Evolutionary conservation across 2,888 invertebrate genomes (phyloP).

Genomic region (Anodontia alba): DNA sequence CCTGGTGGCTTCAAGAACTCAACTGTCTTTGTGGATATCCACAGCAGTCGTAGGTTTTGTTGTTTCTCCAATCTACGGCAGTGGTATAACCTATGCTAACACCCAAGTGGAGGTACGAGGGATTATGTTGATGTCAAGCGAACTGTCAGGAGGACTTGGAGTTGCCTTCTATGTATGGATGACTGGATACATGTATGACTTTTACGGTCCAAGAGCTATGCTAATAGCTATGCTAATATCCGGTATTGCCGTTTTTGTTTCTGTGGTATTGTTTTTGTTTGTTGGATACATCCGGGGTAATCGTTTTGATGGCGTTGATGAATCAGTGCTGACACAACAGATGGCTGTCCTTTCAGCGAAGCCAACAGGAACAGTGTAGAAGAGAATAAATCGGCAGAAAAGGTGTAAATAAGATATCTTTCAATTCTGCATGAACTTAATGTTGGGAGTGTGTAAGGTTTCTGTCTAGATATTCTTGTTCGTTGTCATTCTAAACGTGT

Average conservation of each 20-base stretch:
- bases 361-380: too few relatives aligned
- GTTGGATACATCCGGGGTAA: conserved; percentile 6
- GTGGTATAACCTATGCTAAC: conserved; percentile 57
- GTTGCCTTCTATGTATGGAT: conserved; percentile 54
- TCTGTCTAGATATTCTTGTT: too few relatives aligned
- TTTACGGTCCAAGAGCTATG: conserved; percentile 50
- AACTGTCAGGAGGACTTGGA: conserved; percentile 54
- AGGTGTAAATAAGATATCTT: too few relatives aligned
- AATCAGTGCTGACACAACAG: too few relatives aligned
- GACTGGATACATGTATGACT: conserved; percentile 49
- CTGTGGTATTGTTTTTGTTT: conserved; percentile 27
- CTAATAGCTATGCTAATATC: conserved; percentile 53
- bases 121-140: conserved; percentile 53
- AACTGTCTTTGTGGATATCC: conserved; percentile 51
- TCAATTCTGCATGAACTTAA: too few relatives aligned
- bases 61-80: conserved; percentile 59
- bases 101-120: conserved; percentile 61
- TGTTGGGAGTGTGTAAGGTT: too few relatives aligned
- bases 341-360: too few relatives aligned
- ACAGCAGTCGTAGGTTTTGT: conserved; percentile 48
- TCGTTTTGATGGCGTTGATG: background rate
- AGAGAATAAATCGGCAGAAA: too few relatives aligned
- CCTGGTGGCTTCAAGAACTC: conserved; percentile 35
- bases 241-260: conserved; percentile 32
- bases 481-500: too few relatives aligned